Percentiles rank a stretch among this genome's conserved stretches.
These are phyloP conservation scores for Scophthalmus maximus DNA, from an alignment of 2,113 vertebrate species.

Conservation along the genomic window DNA sequence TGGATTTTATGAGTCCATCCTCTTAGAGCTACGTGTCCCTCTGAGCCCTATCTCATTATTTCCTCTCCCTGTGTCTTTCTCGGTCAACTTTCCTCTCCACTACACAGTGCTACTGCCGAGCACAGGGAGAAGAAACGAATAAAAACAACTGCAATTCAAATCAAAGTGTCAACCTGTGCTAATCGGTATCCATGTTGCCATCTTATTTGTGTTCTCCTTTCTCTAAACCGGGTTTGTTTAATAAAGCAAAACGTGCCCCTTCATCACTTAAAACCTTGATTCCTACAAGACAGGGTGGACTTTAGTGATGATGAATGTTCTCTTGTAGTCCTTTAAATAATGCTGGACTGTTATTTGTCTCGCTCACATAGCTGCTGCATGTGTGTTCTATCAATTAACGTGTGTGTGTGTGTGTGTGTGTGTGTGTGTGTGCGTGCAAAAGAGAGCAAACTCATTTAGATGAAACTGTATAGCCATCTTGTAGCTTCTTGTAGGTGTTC, in stretches of 20 bases:
- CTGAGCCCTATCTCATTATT: constrained; percentile 36
- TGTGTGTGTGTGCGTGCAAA: not conserved
- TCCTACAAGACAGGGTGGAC: constrained; percentile 35
- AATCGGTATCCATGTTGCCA: not conserved
- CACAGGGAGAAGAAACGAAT: constrained; percentile 7
- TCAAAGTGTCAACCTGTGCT: constrained; percentile 2
- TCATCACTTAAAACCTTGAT: constrained; percentile 34
- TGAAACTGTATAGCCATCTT: constrained; percentile 39
- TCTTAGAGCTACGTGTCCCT: constrained; percentile 22
- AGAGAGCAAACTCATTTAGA: constrained; percentile 41
- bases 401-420: not conserved
- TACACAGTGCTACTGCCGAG: not conserved
- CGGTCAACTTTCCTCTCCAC: constrained; percentile 4
- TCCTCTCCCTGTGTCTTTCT: not conserved
- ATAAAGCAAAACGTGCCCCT: constrained; percentile 17
- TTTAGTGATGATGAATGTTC: constrained; percentile 62
- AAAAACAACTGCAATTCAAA: not conserved
- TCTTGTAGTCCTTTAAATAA: constrained; percentile 41
- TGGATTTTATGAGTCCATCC: constrained; percentile 18
- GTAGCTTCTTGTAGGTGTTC: constrained; percentile 43
- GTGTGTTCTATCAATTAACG: constrained; percentile 32
- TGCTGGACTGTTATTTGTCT: constrained; percentile 56
- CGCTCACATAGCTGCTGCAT: constrained; percentile 20
- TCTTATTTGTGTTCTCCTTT: not conserved
- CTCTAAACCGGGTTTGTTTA: constrained; percentile 5